Evolutionary conservation across 1,140 invertebrate species (phyloP).

Genomic region (Heliconius hermathena): DNA sequence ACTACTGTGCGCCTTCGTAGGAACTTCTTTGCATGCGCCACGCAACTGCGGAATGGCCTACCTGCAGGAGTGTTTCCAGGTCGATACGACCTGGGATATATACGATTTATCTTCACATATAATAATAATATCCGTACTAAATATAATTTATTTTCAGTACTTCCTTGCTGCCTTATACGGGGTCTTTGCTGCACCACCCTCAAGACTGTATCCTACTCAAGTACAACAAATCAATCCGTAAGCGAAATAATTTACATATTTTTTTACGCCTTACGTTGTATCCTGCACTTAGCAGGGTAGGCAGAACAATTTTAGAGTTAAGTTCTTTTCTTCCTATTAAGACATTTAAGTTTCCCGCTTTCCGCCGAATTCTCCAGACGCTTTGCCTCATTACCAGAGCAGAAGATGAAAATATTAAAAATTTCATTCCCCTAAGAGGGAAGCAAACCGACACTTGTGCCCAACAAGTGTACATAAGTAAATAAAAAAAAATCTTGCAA

Average conservation of each 20-base stretch:
- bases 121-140: neutral
- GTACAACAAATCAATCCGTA: conserved; percentile 55
- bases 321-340: neutral
- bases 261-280: neutral
- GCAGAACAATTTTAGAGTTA: neutral
- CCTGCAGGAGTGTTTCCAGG: too few relatives aligned
- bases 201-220: conserved; percentile 25
- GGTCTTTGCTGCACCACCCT: neutral
- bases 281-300: neutral
- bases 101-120: too few relatives aligned
- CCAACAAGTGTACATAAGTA: too few relatives aligned
- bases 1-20: too few relatives aligned
- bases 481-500: too few relatives aligned
- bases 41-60: too few relatives aligned
- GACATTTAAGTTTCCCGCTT: neutral
- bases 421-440: neutral
- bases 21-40: too few relatives aligned
- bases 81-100: too few relatives aligned
- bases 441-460: neutral
- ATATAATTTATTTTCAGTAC: neutral
- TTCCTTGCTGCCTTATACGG: neutral
- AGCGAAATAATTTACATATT: conserved; percentile 23
- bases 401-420: neutral
- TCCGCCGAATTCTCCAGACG: neutral
- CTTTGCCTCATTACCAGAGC: neutral